phyloP scores from a whole-genome alignment of 2,797 vertebrate species.

The Mergus octosetaceus region DNA sequence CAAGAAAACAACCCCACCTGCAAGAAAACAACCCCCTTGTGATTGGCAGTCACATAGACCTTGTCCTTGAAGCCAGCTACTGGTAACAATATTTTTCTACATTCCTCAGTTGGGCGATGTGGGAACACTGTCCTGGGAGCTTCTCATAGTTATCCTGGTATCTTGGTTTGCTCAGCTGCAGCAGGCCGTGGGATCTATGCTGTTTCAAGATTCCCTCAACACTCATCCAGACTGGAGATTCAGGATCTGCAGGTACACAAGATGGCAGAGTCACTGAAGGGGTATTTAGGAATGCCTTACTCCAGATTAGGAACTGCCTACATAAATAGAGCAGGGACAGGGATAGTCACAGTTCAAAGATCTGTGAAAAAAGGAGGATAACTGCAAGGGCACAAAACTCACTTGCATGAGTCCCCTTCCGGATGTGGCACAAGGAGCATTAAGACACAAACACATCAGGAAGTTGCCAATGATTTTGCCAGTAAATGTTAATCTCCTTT shows the following conservation, averaged over 20 bases:
- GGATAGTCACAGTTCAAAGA: neutral
- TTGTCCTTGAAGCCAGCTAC: too few species aligned
- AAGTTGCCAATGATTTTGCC: neutral
- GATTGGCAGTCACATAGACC: too few species aligned
- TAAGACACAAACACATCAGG: neutral
- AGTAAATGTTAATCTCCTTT: neutral
- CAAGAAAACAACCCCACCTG: too few species aligned
- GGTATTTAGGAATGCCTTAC: neutral
- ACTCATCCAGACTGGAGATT: neutral
- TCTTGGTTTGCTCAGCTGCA: too few species aligned
- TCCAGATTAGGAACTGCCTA: neutral
- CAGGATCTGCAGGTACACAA: neutral
- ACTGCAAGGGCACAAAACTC: neutral
- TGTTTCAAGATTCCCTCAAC: too few species aligned
- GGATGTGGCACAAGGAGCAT: accelerated
- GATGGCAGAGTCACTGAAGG: accelerated
- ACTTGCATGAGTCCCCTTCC: neutral
- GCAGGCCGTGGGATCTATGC: too few species aligned
- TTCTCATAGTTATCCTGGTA: too few species aligned
- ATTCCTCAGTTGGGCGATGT: too few species aligned
- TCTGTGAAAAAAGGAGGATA: neutral
- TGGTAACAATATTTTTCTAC: too few species aligned
- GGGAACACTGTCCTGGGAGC: too few species aligned
- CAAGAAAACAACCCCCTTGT: too few species aligned
- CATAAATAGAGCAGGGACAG: neutral